phyloP scores from a whole-genome alignment of 2,888 invertebrate genomes.

The Zaprionus obscuricornis region DNA sequence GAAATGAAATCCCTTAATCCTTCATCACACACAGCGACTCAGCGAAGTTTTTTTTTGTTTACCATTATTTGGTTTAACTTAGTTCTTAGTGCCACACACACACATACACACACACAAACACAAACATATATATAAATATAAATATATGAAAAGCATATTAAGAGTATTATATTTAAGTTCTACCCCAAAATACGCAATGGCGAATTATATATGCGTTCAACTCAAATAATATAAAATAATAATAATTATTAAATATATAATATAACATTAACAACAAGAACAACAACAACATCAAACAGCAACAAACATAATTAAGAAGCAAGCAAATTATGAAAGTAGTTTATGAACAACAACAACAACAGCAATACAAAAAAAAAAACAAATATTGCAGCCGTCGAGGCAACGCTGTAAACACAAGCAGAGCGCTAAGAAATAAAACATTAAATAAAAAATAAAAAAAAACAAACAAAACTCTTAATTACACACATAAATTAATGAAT shows the following conservation, averaged over 20 bases:
- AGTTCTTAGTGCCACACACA: slow-evolving; percentile 51
- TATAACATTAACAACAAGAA: slow-evolving; percentile 35
- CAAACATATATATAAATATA: slow-evolving; percentile 3
- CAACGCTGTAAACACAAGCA: slow-evolving; percentile 37
- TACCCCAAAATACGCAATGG: slow-evolving; percentile 26
- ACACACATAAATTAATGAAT: slow-evolving; percentile 31
- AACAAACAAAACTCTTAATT: slow-evolving; percentile 33
- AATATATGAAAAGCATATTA: slow-evolving; percentile 55
- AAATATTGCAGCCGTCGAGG: slow-evolving; percentile 39
- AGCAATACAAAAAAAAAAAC: slow-evolving; percentile 23
- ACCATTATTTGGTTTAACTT: slow-evolving; percentile 44
- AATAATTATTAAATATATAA: slow-evolving; percentile 13
- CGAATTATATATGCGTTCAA: slow-evolving; percentile 50
- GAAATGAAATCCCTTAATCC: slow-evolving; percentile 21
- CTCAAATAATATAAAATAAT: slow-evolving; percentile 37
- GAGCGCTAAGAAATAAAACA: slow-evolving; percentile 42
- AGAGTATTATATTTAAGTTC: slow-evolving; percentile 71
- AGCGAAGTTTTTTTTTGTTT: slow-evolving; percentile 45
- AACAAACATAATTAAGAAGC: slow-evolving; percentile 44
- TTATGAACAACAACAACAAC: slow-evolving; percentile 27
- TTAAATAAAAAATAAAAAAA: slow-evolving; percentile 30
- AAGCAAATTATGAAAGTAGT: slow-evolving; percentile 45
- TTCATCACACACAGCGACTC: slow-evolving; percentile 12
- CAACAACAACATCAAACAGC: slow-evolving; percentile 16
- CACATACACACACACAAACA: slow-evolving; percentile 19